phyloP scores from a whole-genome alignment of 2,888 invertebrate species.

The Rhagonycha fulva region DNA sequence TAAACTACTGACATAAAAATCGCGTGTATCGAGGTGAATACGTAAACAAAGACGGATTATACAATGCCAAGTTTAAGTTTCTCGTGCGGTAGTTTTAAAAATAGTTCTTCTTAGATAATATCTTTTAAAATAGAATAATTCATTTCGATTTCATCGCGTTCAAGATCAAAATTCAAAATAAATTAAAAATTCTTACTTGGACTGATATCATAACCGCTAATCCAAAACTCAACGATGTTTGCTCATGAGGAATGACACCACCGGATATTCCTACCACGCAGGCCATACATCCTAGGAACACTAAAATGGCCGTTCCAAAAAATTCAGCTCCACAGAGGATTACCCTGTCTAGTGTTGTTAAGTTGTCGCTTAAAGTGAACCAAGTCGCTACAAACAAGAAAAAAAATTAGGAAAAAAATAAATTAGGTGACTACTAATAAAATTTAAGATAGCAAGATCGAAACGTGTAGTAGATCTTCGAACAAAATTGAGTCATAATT shows the following conservation, averaged over 20 bases:
- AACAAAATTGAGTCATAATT: no score
- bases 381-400: neutral
- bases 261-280: slow-evolving; percentile 55
- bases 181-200: slow-evolving; percentile 58
- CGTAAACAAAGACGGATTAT: neutral
- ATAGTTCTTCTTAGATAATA: neutral
- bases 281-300: slow-evolving; percentile 78
- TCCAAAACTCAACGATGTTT: slow-evolving; percentile 68
- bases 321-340: slow-evolving; percentile 61
- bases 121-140: neutral
- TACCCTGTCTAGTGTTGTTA: slow-evolving; percentile 48
- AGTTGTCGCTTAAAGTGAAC: slow-evolving; percentile 42
- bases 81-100: neutral
- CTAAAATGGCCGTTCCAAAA: slow-evolving; percentile 68
- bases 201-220: slow-evolving; percentile 71
- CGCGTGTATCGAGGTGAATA: neutral
- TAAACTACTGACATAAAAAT: neutral
- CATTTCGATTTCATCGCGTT: neutral
- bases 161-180: neutral
- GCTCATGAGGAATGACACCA: slow-evolving; percentile 54
- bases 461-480: no score
- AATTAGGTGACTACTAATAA: neutral
- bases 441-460: neutral
- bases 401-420: neutral
- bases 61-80: neutral